Evolutionary conservation across 2,797 vertebrate species (phyloP), one percentile per base, ranked within the genome.

Genomic region (Protosalanx chinensis): DNA sequence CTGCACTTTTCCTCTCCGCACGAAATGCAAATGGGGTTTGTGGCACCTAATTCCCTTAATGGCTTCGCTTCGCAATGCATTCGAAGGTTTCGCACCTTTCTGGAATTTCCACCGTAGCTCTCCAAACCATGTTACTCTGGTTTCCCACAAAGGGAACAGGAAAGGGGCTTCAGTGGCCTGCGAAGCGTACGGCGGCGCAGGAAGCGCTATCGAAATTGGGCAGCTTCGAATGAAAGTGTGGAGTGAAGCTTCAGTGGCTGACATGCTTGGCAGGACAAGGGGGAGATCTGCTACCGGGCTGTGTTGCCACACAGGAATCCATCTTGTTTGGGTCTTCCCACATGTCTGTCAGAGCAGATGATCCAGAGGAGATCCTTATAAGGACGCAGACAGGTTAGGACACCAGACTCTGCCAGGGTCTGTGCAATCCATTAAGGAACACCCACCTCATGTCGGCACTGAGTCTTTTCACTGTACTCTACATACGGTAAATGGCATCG

Each of bases 301-400:
- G 64, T 78, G 75, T 62, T 63, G 78, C 75, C 82, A 87, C 67
- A 76, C 78, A 83, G 82, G 81, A 86, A 86, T 85, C 75, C 76
- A n/a, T 70, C 68, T 59, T 70, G 70, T 75, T 80, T 70, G 15
- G 7, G 73, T 79, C 67, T 67, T 69, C 53, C 75, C 75, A 33
- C 73, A 78, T 76, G 78, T 75, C 72, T 83, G 72, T 75, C 74
- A 63, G 68, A 78, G 73, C 49, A 20, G 41, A 67, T 79, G 72
- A 76, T 35, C 49, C 65, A 29, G 65, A 74, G 62, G 67, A 20
- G 70, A 56, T 83, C 79, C 78, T 78, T 80, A 75, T 84, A 85
- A 75, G 79, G 75, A 57, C 72, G 20, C 72, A 75, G 76, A 75
- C 85, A 86, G 81, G 86, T 86, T 76, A 49, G 86, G 84, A 79